Evolutionary conservation across 1,140 invertebrate species (phyloP).

Genomic region (Catajapyx aquilonaris): DNA sequence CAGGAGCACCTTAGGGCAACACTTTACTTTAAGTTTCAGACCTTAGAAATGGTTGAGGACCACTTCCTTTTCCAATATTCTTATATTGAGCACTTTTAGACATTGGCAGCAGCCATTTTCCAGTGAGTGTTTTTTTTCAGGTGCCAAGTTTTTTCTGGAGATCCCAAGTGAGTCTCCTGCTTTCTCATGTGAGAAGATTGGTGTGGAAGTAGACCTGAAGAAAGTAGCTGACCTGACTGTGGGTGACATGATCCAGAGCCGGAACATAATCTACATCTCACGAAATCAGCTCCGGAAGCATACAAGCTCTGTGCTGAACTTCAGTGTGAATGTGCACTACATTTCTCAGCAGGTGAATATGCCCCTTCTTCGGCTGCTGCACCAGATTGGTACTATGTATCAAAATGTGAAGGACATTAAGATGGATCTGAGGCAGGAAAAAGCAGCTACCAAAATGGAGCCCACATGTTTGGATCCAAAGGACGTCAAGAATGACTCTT

Average conservation of each 20-base stretch:
- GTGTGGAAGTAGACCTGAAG: conserved; percentile 68
- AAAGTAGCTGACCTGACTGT: conserved; percentile 75
- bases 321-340: conserved; percentile 63
- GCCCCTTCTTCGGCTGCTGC: conserved; percentile 74
- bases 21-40: conserved; percentile 1
- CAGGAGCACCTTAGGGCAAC: neutral
- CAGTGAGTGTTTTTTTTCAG: conserved; percentile 6
- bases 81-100: neutral
- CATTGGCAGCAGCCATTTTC: neutral
- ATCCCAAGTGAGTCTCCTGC: conserved; percentile 60
- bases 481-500: conserved; percentile 28
- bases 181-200: conserved; percentile 78
- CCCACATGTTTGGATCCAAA: conserved; percentile 16
- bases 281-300: conserved; percentile 71
- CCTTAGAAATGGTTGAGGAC: too few species aligned
- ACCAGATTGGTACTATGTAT: conserved; percentile 95
- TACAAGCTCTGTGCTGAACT: conserved; percentile 68
- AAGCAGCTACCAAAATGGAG: conserved; percentile 35
- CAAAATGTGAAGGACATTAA: conserved; percentile 90
- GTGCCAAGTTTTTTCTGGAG: conserved; percentile 29
- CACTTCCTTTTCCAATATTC: neutral
- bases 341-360: conserved; percentile 87
- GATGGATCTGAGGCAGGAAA: conserved; percentile 48
- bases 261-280: conserved; percentile 61
- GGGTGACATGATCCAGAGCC: conserved; percentile 48